These are phyloP conservation scores for Drosophila rubida DNA, from an alignment of 2,888 invertebrate species.

Conservation along the genomic window DNA sequence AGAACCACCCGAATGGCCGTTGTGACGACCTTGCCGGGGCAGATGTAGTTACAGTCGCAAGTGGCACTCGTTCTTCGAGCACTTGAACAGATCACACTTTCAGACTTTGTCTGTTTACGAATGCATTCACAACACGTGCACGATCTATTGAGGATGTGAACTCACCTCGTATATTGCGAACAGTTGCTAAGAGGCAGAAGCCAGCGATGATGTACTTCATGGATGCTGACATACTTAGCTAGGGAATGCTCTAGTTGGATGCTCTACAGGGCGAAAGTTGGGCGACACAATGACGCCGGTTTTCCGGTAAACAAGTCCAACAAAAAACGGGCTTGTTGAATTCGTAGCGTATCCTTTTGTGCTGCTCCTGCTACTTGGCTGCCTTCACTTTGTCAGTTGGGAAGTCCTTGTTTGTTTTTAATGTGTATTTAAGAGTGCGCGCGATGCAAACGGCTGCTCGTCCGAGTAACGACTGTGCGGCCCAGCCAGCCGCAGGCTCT, in stretches of 20 bases:
- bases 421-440: slow-evolving; percentile 52
- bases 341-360: slow-evolving; percentile 46
- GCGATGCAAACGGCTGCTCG: slow-evolving; percentile 75
- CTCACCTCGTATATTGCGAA: slow-evolving; percentile 71
- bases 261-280: slow-evolving; percentile 32
- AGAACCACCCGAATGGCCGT: slow-evolving; percentile 28
- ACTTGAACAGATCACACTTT: slow-evolving; percentile 25
- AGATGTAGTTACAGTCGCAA: slow-evolving; percentile 62
- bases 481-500: slow-evolving; percentile 56
- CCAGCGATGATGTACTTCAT: slow-evolving; percentile 66
- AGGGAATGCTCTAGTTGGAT: slow-evolving; percentile 38
- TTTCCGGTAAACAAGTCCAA: slow-evolving; percentile 32
- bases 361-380: slow-evolving; percentile 16
- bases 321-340: slow-evolving; percentile 13
- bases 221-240: slow-evolving; percentile 58
- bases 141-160: slow-evolving; percentile 8
- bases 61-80: neutral
- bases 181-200: slow-evolving; percentile 66
- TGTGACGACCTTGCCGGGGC: slow-evolving; percentile 58
- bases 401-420: slow-evolving; percentile 12
- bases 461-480: slow-evolving; percentile 68
- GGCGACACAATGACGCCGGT: slow-evolving; percentile 69
- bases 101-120: slow-evolving; percentile 26
- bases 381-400: no score
- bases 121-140: slow-evolving; percentile 36